A percentile compares a stretch with the other conserved stretches of the same genome.
phyloP scores from a whole-genome alignment of 2,888 invertebrate species.

The Coelopa pilipes region DNA sequence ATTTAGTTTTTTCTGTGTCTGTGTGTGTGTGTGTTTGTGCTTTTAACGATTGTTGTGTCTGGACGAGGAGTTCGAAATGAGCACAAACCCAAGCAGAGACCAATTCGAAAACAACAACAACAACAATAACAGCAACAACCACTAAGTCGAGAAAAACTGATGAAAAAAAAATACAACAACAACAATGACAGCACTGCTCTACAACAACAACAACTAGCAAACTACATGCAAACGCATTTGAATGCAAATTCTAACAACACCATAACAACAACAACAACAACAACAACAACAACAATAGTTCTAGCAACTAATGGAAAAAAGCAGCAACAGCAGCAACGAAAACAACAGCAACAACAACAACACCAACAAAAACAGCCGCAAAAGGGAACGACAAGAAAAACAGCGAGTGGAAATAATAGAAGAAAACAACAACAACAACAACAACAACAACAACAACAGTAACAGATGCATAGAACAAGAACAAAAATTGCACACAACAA shows the following conservation, averaged over 20 bases:
- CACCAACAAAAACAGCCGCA: neutral
- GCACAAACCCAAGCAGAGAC: too few relatives aligned
- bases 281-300: neutral
- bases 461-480: constrained; percentile 2
- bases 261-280: neutral
- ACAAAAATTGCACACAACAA: neutral
- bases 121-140: too few relatives aligned
- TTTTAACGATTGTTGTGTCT: too few relatives aligned
- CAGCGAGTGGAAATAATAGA: neutral
- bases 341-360: neutral
- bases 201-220: too few relatives aligned
- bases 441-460: neutral
- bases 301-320: neutral
- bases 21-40: too few relatives aligned
- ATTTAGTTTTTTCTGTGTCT: too few relatives aligned
- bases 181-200: too few relatives aligned
- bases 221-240: too few relatives aligned
- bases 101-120: too few relatives aligned
- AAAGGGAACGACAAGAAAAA: constrained; percentile 1
- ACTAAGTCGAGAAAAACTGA: too few relatives aligned
- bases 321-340: neutral
- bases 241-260: neutral
- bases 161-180: too few relatives aligned
- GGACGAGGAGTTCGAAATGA: too few relatives aligned
- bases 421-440: neutral